phyloP scores from a whole-genome alignment of 1,140 invertebrate genomes.

The Halictus rubicundus region DNA sequence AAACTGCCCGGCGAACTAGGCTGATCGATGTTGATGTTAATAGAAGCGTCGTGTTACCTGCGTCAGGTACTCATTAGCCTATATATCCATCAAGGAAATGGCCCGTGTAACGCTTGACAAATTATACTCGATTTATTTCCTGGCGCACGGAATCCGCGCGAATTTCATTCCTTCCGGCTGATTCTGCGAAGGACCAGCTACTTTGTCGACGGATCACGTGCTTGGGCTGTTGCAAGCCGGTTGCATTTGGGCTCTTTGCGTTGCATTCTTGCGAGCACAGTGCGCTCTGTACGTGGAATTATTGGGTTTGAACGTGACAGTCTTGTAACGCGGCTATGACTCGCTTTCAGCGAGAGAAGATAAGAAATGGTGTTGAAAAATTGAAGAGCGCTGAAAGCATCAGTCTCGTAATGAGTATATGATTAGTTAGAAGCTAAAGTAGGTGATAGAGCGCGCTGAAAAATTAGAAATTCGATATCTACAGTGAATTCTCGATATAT shows the following conservation, averaged over 20 bases:
- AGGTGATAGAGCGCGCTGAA: no score
- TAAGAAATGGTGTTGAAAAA: no score
- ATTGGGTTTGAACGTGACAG: no score
- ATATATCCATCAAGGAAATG: neutral
- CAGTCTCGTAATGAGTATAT: no score
- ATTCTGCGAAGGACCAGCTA: neutral
- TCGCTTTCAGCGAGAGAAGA: no score
- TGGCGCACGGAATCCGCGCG: neutral
- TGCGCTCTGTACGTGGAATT: neutral
- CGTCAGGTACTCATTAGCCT: neutral
- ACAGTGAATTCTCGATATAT: no score
- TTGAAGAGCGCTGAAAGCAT: no score
- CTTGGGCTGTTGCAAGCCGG: neutral
- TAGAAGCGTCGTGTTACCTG: neutral
- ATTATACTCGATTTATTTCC: neutral
- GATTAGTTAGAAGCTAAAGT: no score
- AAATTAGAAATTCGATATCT: no score
- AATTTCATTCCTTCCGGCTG: neutral
- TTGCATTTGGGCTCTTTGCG: neutral
- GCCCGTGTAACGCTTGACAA: neutral
- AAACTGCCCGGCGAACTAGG: neutral
- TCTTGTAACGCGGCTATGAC: no score
- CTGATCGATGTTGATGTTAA: neutral
- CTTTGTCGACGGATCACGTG: conserved; percentile 10
- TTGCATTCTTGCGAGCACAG: neutral